Base-by-base conservation (phyloP, 1,140 invertebrate genomes). In the Contarinia nasturtii region DNA sequence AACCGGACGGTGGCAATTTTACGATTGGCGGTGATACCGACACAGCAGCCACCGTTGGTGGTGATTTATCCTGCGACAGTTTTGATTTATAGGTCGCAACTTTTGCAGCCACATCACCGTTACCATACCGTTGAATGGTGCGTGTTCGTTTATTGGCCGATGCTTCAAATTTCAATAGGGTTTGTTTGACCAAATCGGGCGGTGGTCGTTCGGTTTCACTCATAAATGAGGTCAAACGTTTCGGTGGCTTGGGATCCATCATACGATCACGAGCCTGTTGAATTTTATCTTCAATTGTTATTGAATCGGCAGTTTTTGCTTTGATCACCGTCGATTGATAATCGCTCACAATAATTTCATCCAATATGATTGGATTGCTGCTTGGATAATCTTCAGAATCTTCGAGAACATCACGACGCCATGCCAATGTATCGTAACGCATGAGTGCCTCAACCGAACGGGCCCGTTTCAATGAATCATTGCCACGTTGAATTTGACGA, bases 141-240 rank as follows among this genome's bases (percentile, higher is more conserved):
- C 67, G 67, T 7, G 67, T 55, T 2, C 72, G 61, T 0, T 69
- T 61, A 53, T 72, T 67, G n/a, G 77, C 70, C 5, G 75, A 69
- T 22, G 73, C 71, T 60, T 91, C 86, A 63, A 91, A 91, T 55
- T 87, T 80, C 54, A 79, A 75, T 50, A 86, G 73, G 1, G 82
- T 80, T 41, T 84, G 82, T 55, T 84, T 85, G 36, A 90, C 86
- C 42, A 86, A 73, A 71, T 89, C 86, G 1, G 80, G 78, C 2
- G 84, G 83, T 2, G 86, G 86, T 17, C 86, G 71, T 52, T 89
- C 86, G 0, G 76, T 78, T 38, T 86, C 82, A 48, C 77, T 77
- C 47, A 84, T 68, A n/a, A 84, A 64, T 2, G 79, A 79, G 44
- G 71, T 68, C 18, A 80, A 68, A 17, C 79, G 67, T 50, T 77